Evolutionary conservation across 2,888 invertebrate species (phyloP).

Genomic region (Selenia dentaria): DNA sequence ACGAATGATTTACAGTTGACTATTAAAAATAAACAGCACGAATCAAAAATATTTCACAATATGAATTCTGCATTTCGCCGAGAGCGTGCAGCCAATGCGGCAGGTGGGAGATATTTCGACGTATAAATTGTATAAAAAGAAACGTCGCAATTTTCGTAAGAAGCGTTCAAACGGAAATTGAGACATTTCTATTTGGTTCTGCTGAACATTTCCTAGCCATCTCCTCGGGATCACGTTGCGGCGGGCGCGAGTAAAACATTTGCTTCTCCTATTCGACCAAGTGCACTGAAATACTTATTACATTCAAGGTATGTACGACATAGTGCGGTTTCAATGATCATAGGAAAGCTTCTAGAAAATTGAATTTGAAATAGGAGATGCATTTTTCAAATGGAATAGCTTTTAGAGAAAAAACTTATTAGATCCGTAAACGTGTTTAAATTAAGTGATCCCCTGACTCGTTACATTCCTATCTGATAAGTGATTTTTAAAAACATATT

Average conservation of each 20-base stretch:
- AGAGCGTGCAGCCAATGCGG: conserved; percentile 37
- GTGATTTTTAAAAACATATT: too few species aligned
- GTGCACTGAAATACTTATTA: conserved; percentile 33
- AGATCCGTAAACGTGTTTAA: too few species aligned
- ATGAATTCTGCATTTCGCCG: conserved; percentile 26
- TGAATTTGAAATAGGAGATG: conserved; percentile 8
- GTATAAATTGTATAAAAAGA: conserved; percentile 53
- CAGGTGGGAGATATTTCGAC: conserved; percentile 48
- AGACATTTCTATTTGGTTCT: conserved; percentile 79
- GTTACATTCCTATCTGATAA: too few species aligned
- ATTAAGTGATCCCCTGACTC: too few species aligned
- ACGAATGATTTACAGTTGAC: conserved; percentile 21
- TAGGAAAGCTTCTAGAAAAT: conserved; percentile 9
- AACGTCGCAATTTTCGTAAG: conserved; percentile 56
- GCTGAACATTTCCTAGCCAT: conserved; percentile 69
- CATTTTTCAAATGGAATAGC: conserved; percentile 1
- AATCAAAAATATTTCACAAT: conserved; percentile 12
- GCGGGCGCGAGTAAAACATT: conserved; percentile 54
- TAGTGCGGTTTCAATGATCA: conserved; percentile 5
- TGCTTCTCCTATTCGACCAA: conserved; percentile 46
- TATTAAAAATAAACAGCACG: conserved; percentile 26
- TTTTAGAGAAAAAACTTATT: too few species aligned
- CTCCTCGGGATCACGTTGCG: conserved; percentile 62
- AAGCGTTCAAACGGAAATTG: conserved; percentile 72
- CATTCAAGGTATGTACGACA: conserved; percentile 15